Conservation (phyloP, 2,797 vertebrate species). For the Enteromius afrohamiltoni region DNA sequence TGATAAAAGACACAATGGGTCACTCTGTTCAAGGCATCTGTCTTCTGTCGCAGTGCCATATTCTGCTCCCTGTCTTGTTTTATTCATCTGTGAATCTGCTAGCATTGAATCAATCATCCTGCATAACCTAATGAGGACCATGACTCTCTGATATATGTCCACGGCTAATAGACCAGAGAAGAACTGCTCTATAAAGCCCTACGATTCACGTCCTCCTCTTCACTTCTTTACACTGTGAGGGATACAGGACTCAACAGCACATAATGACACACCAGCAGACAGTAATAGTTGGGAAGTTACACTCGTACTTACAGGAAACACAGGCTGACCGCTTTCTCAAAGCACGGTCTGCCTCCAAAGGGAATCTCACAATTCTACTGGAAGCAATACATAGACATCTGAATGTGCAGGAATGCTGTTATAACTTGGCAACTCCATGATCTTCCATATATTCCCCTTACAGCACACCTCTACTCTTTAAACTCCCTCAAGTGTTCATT, state of each 20-base stretch:
- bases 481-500: constrained; percentile 60
- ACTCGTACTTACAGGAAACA: constrained; percentile 24
- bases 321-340: background rate
- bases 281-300: constrained; percentile 30
- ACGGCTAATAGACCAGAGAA: constrained; percentile 16
- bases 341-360: background rate
- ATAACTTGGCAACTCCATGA: background rate
- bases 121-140: constrained; percentile 25
- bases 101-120: constrained; percentile 31
- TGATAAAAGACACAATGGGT: constrained; percentile 3
- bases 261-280: constrained; percentile 36
- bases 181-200: constrained; percentile 3
- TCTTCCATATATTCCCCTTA: constrained; percentile 47
- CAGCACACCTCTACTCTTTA: constrained; percentile 50
- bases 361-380: background rate
- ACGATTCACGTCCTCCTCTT: constrained; percentile 9
- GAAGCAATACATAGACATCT: background rate
- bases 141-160: background rate
- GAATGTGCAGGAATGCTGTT: background rate
- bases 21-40: constrained; percentile 12
- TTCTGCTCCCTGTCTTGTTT: constrained; percentile 32
- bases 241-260: constrained; percentile 27
- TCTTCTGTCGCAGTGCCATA: background rate
- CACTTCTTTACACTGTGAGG: constrained; percentile 2
- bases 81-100: constrained; percentile 13